phyloP scores from a whole-genome alignment of 2,113 vertebrate genomes.

The Tenrec ecaudatus region DNA sequence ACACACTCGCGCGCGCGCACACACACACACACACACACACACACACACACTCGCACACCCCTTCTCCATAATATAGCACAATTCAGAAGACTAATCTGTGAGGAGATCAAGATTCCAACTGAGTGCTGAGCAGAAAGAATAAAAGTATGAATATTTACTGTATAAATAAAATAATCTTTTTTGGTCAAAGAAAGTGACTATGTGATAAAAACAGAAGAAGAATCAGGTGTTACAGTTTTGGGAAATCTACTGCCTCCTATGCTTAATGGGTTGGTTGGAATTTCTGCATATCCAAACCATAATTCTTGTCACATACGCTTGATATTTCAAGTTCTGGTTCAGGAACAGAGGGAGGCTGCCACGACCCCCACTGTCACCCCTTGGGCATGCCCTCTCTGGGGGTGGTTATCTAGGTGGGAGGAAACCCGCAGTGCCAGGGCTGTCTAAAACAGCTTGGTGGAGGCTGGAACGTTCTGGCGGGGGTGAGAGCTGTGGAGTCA shows the following conservation, averaged over 20 bases:
- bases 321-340: constrained; percentile 28
- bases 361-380: neutral
- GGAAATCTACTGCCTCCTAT: neutral
- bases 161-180: neutral
- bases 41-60: too few species aligned
- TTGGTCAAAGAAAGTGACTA: neutral
- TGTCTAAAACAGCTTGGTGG: neutral
- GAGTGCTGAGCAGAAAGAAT: neutral
- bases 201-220: neutral
- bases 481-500: neutral
- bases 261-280: neutral
- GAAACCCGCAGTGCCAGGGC: neutral
- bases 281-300: constrained; percentile 26
- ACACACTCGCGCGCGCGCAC: accelerated
- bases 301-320: constrained; percentile 31
- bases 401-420: neutral
- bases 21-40: accelerated
- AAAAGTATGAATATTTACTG: neutral
- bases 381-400: neutral
- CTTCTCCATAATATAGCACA: neutral
- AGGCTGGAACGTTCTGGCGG: neutral
- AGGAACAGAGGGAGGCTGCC: neutral
- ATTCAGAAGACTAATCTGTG: neutral
- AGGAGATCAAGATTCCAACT: constrained; percentile 19
- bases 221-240: neutral